These are phyloP conservation scores for Hydrophis major DNA, from an alignment of 2,797 vertebrate species.

Conservation along the genomic window DNA sequence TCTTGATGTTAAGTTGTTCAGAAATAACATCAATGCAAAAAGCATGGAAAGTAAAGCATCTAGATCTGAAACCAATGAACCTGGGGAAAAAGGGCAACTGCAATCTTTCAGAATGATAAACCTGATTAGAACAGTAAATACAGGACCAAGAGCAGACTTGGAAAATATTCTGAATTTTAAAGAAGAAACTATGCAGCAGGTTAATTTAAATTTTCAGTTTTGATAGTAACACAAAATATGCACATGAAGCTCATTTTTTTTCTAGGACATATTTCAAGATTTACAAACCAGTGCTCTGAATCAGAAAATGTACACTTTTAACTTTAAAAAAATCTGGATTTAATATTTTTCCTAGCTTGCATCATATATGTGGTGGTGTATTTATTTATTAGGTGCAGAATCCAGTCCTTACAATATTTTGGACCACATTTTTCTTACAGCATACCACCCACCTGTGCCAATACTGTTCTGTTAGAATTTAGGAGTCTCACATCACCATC, in stretches of 20 bases:
- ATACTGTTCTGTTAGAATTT: constrained; percentile 31
- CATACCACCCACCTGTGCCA: constrained; percentile 39
- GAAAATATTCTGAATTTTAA: not conserved
- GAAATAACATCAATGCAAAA: fast-evolving
- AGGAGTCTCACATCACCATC: not conserved
- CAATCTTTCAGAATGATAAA: not conserved
- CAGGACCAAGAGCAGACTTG: not conserved
- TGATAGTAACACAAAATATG: not conserved
- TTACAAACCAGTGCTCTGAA: constrained; percentile 45
- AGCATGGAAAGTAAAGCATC: fast-evolving
- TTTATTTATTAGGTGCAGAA: constrained; percentile 46
- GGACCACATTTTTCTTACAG: constrained; percentile 44
- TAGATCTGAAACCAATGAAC: not conserved
- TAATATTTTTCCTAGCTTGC: constrained; percentile 25
- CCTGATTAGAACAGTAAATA: constrained; percentile 3
- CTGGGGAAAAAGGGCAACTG: not conserved
- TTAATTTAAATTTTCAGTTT: not conserved
- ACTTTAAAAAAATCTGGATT: constrained; percentile 47
- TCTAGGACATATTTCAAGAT: constrained; percentile 33
- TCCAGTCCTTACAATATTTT: constrained; percentile 45
- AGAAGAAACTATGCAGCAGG: not conserved
- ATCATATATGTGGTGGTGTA: not conserved
- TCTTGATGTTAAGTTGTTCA: not conserved
- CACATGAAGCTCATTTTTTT: not conserved
- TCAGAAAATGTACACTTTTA: constrained; percentile 43